phyloP scores from a whole-genome alignment of 2,113 vertebrate species.

The Chauna torquata region DNA sequence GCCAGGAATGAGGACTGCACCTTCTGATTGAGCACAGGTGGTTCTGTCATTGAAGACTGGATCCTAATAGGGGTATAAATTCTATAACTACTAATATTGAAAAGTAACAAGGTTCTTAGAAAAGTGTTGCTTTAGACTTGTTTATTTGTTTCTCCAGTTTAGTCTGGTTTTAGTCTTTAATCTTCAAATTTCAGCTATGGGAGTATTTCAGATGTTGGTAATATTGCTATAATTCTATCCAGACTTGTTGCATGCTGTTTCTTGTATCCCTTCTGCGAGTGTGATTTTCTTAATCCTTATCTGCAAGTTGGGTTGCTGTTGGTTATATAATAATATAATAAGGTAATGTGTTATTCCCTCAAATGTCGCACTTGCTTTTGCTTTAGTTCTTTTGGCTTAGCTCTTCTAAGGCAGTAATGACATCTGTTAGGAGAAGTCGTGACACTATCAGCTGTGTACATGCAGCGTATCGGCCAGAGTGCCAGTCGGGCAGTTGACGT shows the following conservation, averaged over 20 bases:
- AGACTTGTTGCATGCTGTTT: not conserved
- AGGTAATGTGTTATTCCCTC: no score
- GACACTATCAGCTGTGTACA: accelerated
- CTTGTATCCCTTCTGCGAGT: not conserved
- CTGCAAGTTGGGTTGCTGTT: not conserved
- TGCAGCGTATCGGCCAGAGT: not conserved
- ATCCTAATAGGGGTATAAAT: not conserved
- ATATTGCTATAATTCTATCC: not conserved
- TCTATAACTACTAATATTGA: not conserved
- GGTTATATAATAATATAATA: no score
- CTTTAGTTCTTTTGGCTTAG: not conserved
- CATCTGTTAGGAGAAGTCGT: not conserved
- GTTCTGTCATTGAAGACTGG: not conserved
- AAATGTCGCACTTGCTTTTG: not conserved
- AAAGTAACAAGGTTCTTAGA: not conserved
- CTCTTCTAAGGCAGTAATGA: not conserved
- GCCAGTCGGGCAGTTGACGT: not conserved
- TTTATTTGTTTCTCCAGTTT: not conserved
- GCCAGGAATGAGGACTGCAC: not conserved
- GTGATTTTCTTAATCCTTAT: not conserved
- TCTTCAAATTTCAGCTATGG: not conserved
- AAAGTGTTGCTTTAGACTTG: not conserved
- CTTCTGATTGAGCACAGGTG: not conserved
- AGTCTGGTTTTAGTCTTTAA: not conserved
- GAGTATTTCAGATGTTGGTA: not conserved